Conservation (phyloP, 2,113 vertebrate species). For the Macquaria australasica region DNA sequence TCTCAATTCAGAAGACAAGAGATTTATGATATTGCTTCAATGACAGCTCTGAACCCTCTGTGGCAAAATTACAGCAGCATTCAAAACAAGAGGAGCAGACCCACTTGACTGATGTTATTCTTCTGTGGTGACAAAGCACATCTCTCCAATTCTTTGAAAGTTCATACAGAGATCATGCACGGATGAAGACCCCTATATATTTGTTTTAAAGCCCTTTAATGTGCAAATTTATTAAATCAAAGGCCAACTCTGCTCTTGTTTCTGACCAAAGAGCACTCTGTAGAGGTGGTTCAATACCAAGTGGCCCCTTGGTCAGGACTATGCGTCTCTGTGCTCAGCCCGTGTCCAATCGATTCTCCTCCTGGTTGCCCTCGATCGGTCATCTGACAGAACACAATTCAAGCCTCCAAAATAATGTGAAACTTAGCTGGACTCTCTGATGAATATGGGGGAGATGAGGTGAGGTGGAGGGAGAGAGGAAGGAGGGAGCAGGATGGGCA, state of each 20-base stretch:
- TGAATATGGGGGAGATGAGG: slow-evolving; percentile 40
- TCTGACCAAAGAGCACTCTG: slow-evolving; percentile 11
- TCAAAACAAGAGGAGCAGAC: slow-evolving; percentile 26
- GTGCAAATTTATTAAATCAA: slow-evolving; percentile 10
- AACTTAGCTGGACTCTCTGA: slow-evolving; percentile 25
- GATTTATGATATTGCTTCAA: slow-evolving; percentile 55
- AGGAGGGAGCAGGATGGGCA: neutral
- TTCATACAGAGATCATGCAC: neutral
- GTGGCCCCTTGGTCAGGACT: slow-evolving; percentile 38
- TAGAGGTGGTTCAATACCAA: slow-evolving; percentile 58
- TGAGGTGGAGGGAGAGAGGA: neutral
- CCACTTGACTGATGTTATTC: neutral
- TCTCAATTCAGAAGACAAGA: slow-evolving; percentile 58
- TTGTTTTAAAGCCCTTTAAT: neutral
- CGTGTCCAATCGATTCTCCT: slow-evolving; percentile 66
- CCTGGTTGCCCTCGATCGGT: slow-evolving; percentile 53
- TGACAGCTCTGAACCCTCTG: slow-evolving; percentile 36
- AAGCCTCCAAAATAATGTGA: slow-evolving; percentile 58
- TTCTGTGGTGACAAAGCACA: slow-evolving; percentile 4
- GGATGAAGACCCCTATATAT: neutral
- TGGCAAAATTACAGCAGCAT: slow-evolving; percentile 29
- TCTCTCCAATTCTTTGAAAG: neutral
- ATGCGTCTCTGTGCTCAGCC: slow-evolving; percentile 48
- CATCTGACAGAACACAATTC: slow-evolving; percentile 56
- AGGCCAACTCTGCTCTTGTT: slow-evolving; percentile 23